phyloP scores from a whole-genome alignment of 2,113 vertebrate genomes.

The Peucedramus taeniatus region DNA sequence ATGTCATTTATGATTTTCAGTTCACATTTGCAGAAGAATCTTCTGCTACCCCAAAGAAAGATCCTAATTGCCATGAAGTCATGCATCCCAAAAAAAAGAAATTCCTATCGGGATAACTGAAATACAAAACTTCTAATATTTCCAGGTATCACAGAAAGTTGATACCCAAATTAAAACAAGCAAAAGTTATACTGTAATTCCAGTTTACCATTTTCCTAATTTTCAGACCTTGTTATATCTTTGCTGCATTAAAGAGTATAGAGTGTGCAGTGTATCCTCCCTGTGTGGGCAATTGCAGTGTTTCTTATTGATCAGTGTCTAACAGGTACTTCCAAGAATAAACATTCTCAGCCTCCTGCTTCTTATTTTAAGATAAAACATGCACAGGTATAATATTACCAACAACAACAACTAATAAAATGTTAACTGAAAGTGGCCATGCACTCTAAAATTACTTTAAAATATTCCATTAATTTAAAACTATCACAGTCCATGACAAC shows the following conservation, averaged over 20 bases:
- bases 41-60: neutral
- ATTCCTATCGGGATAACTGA: neutral
- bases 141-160: neutral
- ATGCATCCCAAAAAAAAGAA: neutral
- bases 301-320: neutral
- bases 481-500: neutral
- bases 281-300: neutral
- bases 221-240: neutral
- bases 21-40: neutral
- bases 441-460: neutral
- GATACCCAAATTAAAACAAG: neutral
- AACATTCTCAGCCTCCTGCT: neutral
- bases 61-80: neutral
- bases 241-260: neutral
- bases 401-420: neutral
- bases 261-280: neutral
- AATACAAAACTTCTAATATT: neutral
- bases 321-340: neutral
- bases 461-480: neutral
- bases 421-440: neutral
- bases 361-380: neutral
- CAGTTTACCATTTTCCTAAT: neutral
- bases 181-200: neutral
- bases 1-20: neutral
- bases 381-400: neutral